Evolutionary conservation across 2,888 invertebrate species (phyloP).

Genomic region (Amphipoea oculea): DNA sequence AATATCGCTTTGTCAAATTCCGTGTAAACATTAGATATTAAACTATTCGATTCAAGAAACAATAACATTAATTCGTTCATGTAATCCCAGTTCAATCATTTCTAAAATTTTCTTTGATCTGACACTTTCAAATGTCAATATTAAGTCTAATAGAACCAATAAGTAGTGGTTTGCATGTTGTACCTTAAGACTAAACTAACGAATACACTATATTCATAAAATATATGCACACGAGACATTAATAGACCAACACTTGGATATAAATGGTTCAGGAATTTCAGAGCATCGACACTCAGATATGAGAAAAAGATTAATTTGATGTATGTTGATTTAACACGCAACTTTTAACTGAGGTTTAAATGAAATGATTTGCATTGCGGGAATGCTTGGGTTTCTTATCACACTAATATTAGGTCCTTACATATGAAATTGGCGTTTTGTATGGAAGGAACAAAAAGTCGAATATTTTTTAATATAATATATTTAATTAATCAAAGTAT

Average conservation of each 20-base stretch:
- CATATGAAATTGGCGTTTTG: too few species aligned
- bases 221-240: constrained; percentile 44
- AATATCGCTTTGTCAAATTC: background rate
- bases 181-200: constrained; percentile 8
- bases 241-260: constrained; percentile 61
- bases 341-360: constrained; percentile 48
- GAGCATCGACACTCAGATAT: constrained; percentile 63
- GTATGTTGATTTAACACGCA: constrained; percentile 63
- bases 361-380: constrained; percentile 42
- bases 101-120: constrained; percentile 20
- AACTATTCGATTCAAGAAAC: constrained; percentile 1
- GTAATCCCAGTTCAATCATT: background rate
- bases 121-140: constrained; percentile 13
- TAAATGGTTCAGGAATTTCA: constrained; percentile 68
- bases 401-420: too few species aligned
- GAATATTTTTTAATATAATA: too few species aligned
- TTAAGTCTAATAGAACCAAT: background rate
- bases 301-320: constrained; percentile 67
- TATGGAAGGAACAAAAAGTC: too few species aligned
- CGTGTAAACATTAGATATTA: background rate
- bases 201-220: constrained; percentile 45
- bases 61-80: background rate
- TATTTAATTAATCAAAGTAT: too few species aligned
- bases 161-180: background rate
- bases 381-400: constrained; percentile 12